phyloP scores from a whole-genome alignment of 2,797 vertebrate genomes.

The Gallirallus australis region DNA sequence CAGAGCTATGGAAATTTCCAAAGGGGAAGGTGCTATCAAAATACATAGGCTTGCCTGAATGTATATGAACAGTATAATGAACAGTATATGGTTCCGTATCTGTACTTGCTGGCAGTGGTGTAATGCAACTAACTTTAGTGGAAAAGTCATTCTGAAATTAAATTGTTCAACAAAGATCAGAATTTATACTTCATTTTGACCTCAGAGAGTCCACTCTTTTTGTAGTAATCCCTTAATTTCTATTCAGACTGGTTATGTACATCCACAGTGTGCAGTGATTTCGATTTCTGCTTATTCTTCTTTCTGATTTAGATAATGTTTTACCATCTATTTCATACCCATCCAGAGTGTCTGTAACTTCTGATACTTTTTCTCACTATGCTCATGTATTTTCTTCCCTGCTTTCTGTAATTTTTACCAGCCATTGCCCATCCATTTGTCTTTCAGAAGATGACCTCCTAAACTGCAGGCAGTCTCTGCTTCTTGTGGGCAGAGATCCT shows the following conservation, averaged over 20 bases:
- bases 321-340: neutral
- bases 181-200: neutral
- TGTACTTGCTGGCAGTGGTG: neutral
- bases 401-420: neutral
- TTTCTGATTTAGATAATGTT: neutral
- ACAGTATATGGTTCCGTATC: neutral
- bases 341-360: neutral
- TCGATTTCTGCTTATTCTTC: neutral
- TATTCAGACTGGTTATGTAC: neutral
- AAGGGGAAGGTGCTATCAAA: neutral
- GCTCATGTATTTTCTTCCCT: neutral
- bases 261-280: neutral
- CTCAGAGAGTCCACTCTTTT: neutral
- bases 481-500: neutral
- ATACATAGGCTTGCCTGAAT: neutral
- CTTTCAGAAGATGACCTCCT: neutral
- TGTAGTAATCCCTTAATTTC: neutral
- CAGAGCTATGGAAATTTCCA: neutral
- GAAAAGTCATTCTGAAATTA: neutral
- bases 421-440: neutral
- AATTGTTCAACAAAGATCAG: neutral
- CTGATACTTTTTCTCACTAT: neutral
- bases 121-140: neutral
- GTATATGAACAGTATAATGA: neutral
- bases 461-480: neutral